phyloP scores from a whole-genome alignment of 2,797 vertebrate genomes.

The Kryptolebias ocellatus region DNA sequence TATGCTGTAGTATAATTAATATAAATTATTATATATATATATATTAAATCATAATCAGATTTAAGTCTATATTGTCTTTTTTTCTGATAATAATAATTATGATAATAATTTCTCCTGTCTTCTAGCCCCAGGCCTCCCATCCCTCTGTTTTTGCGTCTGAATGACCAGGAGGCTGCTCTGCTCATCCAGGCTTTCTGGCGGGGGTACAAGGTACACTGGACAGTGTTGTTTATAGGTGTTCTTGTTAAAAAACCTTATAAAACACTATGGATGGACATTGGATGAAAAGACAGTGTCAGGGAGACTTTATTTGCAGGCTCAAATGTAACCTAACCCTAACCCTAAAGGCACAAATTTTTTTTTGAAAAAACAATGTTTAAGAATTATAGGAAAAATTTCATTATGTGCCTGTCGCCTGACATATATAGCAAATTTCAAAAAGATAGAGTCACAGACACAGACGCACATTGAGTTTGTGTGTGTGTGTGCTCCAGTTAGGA shows the following conservation, averaged over 20 bases:
- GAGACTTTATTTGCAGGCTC: no score
- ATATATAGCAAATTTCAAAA: no score
- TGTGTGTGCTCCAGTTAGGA: constrained; percentile 5
- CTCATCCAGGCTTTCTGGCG: constrained; percentile 93
- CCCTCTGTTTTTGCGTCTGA: constrained; percentile 85
- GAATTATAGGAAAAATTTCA: no score
- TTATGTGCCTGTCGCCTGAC: no score
- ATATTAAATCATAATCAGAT: not conserved
- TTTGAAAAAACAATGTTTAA: no score
- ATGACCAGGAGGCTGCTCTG: constrained; percentile 83
- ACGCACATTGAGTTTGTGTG: not conserved
- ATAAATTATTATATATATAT: no score
- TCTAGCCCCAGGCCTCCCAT: constrained; percentile 86
- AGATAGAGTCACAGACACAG: no score
- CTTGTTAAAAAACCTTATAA: not conserved
- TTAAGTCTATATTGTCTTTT: not conserved
- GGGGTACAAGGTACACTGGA: constrained; percentile 85
- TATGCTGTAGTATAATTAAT: no score
- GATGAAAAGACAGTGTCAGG: not conserved
- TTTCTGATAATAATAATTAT: no score
- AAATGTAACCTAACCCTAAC: no score
- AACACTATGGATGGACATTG: not conserved
- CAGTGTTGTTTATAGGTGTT: constrained; percentile 5
- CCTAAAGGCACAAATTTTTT: no score
- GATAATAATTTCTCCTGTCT: constrained; percentile 22